These are phyloP conservation scores for Grus americana DNA, from an alignment of 2,113 vertebrate genomes.

Conservation along the genomic window DNA sequence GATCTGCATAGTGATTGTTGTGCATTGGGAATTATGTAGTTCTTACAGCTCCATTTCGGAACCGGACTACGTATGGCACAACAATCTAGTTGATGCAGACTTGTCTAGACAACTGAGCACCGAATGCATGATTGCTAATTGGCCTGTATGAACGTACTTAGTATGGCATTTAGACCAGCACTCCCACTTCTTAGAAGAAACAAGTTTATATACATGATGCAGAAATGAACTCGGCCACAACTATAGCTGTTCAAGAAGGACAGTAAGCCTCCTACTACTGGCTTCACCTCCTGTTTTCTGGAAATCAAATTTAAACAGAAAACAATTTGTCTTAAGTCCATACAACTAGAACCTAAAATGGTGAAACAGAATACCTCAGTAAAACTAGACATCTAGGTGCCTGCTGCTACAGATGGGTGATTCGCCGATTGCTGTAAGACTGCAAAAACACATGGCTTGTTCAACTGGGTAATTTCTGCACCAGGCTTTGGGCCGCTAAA, in stretches of 20 bases:
- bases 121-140: background rate
- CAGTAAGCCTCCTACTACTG: background rate
- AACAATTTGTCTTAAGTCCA: background rate
- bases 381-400: background rate
- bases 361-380: background rate
- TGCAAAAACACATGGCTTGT: background rate
- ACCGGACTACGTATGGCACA: background rate
- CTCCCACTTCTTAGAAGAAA: background rate
- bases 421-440: background rate
- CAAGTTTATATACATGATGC: background rate
- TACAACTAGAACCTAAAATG: background rate
- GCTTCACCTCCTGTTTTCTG: background rate
- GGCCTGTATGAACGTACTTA: background rate
- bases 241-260: background rate
- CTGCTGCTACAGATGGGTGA: background rate
- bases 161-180: background rate
- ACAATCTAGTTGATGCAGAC: background rate
- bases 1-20: background rate
- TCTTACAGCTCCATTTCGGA: background rate
- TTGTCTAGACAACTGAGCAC: background rate
- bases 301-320: background rate
- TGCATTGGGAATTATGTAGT: background rate
- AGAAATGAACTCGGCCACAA: constrained; percentile 18
- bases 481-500: background rate
- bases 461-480: background rate